Conservation (phyloP, 2,113 vertebrate genomes). For the Trichechus manatus region DNA sequence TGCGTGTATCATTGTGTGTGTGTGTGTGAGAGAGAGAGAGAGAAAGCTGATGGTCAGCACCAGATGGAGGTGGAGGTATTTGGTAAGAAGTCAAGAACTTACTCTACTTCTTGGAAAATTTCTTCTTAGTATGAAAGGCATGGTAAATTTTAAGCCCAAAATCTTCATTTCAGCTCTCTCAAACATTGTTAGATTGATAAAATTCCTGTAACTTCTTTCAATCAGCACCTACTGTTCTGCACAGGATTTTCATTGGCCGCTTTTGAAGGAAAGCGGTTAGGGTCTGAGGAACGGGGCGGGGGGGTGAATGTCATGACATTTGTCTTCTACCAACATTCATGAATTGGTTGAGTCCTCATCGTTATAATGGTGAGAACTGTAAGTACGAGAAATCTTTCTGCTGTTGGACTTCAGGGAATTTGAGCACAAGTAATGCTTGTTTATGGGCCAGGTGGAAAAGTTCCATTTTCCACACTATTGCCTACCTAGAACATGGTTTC, state of each 20-base stretch:
- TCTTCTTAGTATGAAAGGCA: background rate
- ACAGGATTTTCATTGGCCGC: background rate
- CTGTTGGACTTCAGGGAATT: background rate
- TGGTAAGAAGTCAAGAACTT: background rate
- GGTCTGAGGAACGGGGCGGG: too few relatives aligned
- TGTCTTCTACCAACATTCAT: background rate
- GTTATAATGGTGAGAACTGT: background rate
- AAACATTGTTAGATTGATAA: background rate
- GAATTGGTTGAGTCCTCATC: background rate
- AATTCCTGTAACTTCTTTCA: background rate
- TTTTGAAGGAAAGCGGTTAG: background rate
- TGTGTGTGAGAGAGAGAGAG: background rate
- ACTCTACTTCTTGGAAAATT: background rate
- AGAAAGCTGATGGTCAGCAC: background rate
- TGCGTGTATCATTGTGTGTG: background rate
- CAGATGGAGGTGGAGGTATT: background rate
- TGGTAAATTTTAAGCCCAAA: background rate
- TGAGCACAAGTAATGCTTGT: background rate
- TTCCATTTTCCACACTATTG: background rate
- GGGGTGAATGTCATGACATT: too few relatives aligned
- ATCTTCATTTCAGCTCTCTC: background rate
- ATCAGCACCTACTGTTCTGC: background rate
- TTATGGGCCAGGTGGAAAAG: background rate
- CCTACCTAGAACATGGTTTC: background rate
- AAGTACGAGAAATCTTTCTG: background rate